Evolutionary conservation across 2,797 vertebrate genomes (phyloP), one percentile per base, ranked within the genome.

Genomic region (Heterohyrax brucei): DNA sequence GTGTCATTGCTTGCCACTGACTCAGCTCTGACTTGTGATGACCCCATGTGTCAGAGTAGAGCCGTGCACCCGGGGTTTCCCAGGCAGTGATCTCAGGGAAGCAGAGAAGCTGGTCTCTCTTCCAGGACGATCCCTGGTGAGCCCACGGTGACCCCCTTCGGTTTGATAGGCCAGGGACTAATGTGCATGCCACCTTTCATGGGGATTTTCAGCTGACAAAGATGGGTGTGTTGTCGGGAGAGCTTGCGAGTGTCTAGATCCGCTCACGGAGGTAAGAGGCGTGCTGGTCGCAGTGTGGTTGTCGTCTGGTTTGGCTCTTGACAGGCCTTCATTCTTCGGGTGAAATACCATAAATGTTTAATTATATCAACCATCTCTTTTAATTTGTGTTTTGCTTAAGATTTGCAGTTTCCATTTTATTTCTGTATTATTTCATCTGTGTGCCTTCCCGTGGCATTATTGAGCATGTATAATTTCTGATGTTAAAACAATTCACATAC

Each of bases 331-430:
- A 90, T 93, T 56, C 92, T 96, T 92, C 86, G 75, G 44, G 16
- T 81, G 50, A 93, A 91, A 21, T 30, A 62, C 66, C 33, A 0
- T 80, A 76, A 92, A 30, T 76, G 21, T 84, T 96, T 96, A 96
- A 94, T 97, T 94, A 87, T 79, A 93, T 83, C 79, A 87, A 93
- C 70, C 93, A 66, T 92, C 62, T 56, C 26, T 73, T 95, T 94
- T 96, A 95, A 96, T 94, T 95, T 66, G 59, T 95, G 80, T 95
- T 97, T 97, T 94, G 77, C 93, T 90, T 95, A 77, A 95, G 87
- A 87, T 86, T 94, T 94, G 70, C 82, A 76, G 93, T 89, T 94
- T 76, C 68, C 28, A 28, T 82, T 92, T 86, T 76, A 66, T 89
- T 66, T 56, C 94, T 77, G 93, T 56, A 64, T 95, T 81, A 95